Evolutionary conservation across 2,888 invertebrate species (phyloP).

Genomic region (Rhodophaea formosa): DNA sequence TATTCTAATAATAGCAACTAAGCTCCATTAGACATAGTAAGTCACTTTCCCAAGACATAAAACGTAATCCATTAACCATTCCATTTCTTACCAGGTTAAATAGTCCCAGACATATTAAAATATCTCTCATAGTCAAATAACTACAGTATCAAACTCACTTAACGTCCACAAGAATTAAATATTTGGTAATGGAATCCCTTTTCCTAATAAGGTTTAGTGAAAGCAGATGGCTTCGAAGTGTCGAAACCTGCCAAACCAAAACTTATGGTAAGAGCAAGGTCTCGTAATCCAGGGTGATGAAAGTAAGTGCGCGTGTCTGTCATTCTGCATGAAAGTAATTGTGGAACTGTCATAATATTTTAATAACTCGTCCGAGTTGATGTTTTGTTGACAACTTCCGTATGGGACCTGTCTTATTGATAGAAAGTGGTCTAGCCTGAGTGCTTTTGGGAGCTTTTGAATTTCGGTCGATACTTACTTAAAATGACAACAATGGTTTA

Average conservation of each 20-base stretch:
- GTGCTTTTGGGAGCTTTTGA: no score
- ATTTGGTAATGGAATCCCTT: slow-evolving; percentile 9
- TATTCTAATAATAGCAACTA: no score
- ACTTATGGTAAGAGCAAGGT: neutral
- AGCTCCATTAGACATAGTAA: no score
- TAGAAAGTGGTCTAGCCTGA: no score
- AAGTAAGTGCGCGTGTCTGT: neutral
- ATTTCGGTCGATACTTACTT: no score
- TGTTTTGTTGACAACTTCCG: no score
- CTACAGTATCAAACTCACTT: slow-evolving; percentile 15
- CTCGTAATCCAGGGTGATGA: neutral
- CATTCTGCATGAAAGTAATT: neutral
- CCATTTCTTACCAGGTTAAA: slow-evolving; percentile 1
- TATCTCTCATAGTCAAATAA: neutral
- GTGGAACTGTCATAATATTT: no score
- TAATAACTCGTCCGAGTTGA: no score
- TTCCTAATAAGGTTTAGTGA: slow-evolving; percentile 28
- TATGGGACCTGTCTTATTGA: no score
- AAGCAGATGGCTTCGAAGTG: slow-evolving; percentile 26
- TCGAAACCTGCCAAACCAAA: neutral
- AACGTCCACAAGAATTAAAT: slow-evolving; percentile 8
- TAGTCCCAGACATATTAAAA: neutral
- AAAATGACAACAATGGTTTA: no score
- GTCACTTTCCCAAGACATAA: slow-evolving; percentile 1
- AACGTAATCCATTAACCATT: neutral